Base-by-base conservation (phyloP, 1,140 invertebrate genomes). In the Drosophila setifemur region DNA sequence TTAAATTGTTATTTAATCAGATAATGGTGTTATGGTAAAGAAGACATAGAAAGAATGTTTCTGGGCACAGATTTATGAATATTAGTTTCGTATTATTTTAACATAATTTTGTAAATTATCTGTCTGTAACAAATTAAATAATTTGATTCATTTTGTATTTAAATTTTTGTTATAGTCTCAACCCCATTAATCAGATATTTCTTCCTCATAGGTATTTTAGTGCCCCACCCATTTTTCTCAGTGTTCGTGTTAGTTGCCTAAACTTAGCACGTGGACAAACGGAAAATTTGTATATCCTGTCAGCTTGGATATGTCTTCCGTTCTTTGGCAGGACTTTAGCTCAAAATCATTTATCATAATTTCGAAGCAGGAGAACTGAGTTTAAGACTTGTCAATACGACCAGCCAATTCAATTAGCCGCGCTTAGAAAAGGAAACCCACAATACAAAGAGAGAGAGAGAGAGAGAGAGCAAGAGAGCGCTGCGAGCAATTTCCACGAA, bases 331-430 rank as follows among this genome's bases (percentile, higher is more conserved):
- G 21, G 33, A 58, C n/a, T 12, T 8, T 3, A 12, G 8, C 48
- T 57, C 42, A 58, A 42, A 43, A 43, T 47, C 57, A 76, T 76
- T 71, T 50, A 76, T 76, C 66, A 76, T 71, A 76, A 66, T 76
- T 71, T 52, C 29, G 7, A 2, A 23, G 4, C 31, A 35, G 25
- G 12, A 18, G 28, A n/a, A 44, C 29, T 25, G 52, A 25, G 18
- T 25, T 25, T n/a, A 7, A 31, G 26, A 40, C 67, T 66, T 81
- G 64, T 72, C 54, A 75, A 72, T 64, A 39, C 28, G 44, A 63
- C 39, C 18, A 47, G 33, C 29, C 68, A 82, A 82, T 82, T 82
- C 77, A 82, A 82, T 82, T 82, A 82, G 48, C 35, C 29, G n/a
- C n/a, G n/a, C 33, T 74, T 39, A 43, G n/a, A 60, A 39, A 74